Evolutionary conservation across 2,888 invertebrate species (phyloP).

Genomic region (Spilosoma lubricipeda): DNA sequence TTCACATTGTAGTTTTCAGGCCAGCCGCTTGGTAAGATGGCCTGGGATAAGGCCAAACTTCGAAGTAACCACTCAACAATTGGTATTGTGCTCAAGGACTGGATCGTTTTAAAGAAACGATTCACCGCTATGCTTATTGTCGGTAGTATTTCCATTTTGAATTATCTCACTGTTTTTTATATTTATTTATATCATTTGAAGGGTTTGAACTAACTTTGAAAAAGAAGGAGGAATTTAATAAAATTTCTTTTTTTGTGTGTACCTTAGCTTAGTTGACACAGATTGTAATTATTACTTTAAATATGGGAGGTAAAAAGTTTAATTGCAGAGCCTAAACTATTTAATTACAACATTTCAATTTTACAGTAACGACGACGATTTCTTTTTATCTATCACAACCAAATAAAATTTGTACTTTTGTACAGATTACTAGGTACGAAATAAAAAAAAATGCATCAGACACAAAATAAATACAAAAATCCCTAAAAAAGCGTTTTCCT

Average conservation of each 20-base stretch:
- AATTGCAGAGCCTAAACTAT: background rate
- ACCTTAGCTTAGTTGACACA: background rate
- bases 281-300: background rate
- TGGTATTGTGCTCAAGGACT: slow-evolving; percentile 53
- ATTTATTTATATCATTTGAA: background rate
- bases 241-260: background rate
- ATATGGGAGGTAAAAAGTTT: background rate
- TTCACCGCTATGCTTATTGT: slow-evolving; percentile 50
- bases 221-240: background rate
- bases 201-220: background rate
- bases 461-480: too few species aligned
- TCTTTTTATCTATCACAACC: too few species aligned
- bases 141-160: slow-evolving; percentile 1
- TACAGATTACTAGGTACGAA: too few species aligned
- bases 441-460: too few species aligned
- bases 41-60: slow-evolving; percentile 64
- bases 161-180: background rate
- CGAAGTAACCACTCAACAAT: slow-evolving; percentile 64
- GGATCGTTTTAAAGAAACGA: slow-evolving; percentile 59
- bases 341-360: too few species aligned
- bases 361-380: too few species aligned
- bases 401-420: too few species aligned
- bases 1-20: slow-evolving; percentile 61
- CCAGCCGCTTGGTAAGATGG: slow-evolving; percentile 68
- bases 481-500: too few species aligned